Evolutionary conservation across 2,113 vertebrate species (phyloP), one percentile per base, ranked within the genome.

Genomic region (Notothenia coriiceps): DNA sequence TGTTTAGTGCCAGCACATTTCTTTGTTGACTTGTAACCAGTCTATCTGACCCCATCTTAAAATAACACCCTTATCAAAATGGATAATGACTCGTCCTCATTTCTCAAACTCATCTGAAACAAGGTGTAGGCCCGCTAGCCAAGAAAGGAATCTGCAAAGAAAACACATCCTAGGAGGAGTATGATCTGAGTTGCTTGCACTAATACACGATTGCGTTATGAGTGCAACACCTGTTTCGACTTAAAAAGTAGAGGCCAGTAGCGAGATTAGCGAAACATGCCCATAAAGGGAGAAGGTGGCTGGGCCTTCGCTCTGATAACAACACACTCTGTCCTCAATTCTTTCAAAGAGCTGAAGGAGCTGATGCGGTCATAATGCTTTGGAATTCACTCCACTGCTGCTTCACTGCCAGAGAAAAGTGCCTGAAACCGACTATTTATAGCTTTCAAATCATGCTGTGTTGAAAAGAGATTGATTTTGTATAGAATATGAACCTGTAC

Each of bases 251-350:
- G 86, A 88, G 91, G 91, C 90, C 91, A 88, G 92, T 93, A 93
- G 91, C 91, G 29, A 92, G 92, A 92, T 93, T 94, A 92, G 93
- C 83, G 74, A 93, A 93, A 94, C 93, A 94, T 94, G 92, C 87
- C 93, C 93, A 93, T 94, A 94, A 94, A 94, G 90, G 93, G 93
- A 94, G 84, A 94, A 92, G 85, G 91, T 93, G 89, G 77, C 86
- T 67, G 76, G 70, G 74, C 82, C 80, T 85, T 76, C 71, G 64
- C 87, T 91, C 85, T 92, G 92, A 94, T 93, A 94, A 92, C 90
- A 86, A 86, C 76, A 70, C 62, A 46, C 72, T 64, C 11, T n/a
- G 69, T 79, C 47, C 79, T 72, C 51, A 10, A 85, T 90, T 86
- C 83, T 89, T 89, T 88, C 85, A 89, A 92, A 88, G 85, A 82